Conservation (phyloP, 2,888 invertebrate species). For the Trichogramma dendrolimi region DNA sequence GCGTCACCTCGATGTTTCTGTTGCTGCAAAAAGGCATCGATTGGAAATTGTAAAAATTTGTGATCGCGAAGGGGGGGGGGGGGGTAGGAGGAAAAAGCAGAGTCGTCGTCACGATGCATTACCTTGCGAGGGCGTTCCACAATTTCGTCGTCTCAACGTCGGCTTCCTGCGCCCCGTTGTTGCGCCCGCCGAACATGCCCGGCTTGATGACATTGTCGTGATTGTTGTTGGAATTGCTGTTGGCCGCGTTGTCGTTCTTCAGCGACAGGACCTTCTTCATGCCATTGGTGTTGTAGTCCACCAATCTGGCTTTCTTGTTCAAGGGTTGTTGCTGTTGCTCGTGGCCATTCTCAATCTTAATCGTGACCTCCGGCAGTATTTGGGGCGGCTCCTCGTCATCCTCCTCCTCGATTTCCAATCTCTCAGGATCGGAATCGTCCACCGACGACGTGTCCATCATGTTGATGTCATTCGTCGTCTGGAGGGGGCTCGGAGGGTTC, state of each 20-base stretch:
- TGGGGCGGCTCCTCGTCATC: constrained; percentile 45
- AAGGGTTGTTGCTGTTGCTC: constrained; percentile 11
- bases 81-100: neutral
- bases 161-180: constrained; percentile 47
- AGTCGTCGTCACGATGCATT: neutral
- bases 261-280: neutral
- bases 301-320: neutral
- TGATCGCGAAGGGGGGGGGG: neutral
- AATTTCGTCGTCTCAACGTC: constrained; percentile 47
- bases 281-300: neutral
- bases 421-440: constrained; percentile 70
- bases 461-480: constrained; percentile 47
- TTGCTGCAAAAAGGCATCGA: constrained; percentile 38
- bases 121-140: constrained; percentile 38
- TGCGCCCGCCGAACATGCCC: constrained; percentile 51
- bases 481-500: no score
- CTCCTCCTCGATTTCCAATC: constrained; percentile 65
- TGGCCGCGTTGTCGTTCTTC: constrained; percentile 35
- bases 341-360: constrained; percentile 14
- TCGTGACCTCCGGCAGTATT: constrained; percentile 28
- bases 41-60: no score
- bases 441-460: constrained; percentile 63
- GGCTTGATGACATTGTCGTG: constrained; percentile 38
- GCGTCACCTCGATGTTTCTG: constrained; percentile 48
- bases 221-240: constrained; percentile 15